phyloP scores from a whole-genome alignment of 92 coral and sea anemone species.

The Anthopleura xanthogrammica region DNA sequence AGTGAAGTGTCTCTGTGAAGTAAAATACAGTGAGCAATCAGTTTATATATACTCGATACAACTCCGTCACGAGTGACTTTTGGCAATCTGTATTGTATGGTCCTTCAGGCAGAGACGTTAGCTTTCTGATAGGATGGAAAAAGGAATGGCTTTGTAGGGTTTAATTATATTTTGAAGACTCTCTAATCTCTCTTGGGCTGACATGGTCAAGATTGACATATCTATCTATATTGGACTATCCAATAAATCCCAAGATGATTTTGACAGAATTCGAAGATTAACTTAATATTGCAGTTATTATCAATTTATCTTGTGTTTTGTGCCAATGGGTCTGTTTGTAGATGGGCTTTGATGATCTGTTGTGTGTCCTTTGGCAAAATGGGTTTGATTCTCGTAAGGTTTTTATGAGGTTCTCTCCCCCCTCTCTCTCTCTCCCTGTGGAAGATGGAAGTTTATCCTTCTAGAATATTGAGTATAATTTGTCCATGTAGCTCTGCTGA shows the following conservation, averaged over 20 bases:
- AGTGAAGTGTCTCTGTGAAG: background rate
- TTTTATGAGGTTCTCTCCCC: background rate
- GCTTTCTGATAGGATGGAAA: background rate
- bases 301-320: background rate
- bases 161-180: background rate
- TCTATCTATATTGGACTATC: background rate
- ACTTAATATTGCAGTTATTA: background rate
- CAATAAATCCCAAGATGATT: background rate
- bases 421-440: background rate
- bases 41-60: background rate
- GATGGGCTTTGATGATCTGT: background rate
- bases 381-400: background rate
- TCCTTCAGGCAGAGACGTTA: constrained; percentile 1
- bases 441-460: background rate
- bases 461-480: background rate
- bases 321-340: background rate
- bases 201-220: background rate
- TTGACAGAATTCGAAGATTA: background rate
- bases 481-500: no score
- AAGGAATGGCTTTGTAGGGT: background rate
- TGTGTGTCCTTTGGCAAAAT: background rate
- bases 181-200: background rate
- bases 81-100: background rate
- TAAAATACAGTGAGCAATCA: background rate
- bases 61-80: background rate